These are phyloP conservation scores for Tridacna crocea DNA, from an alignment of 2,888 invertebrate species.

Conservation along the genomic window DNA sequence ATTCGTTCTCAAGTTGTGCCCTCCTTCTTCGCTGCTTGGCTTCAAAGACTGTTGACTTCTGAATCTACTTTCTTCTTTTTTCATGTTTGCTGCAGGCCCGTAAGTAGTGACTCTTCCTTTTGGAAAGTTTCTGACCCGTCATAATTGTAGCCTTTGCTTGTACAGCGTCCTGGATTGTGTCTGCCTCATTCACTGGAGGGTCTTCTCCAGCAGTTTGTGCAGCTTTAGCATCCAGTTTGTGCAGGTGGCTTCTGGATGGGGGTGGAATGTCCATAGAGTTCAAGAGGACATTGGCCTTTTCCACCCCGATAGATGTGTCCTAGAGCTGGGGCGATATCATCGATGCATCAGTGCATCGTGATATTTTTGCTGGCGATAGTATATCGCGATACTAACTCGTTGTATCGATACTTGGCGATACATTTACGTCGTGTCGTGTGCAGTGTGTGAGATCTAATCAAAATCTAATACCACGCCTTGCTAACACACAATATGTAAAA, in stretches of 20 bases:
- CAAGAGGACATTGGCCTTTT: not conserved
- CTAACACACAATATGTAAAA: too few relatives aligned
- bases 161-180: not conserved
- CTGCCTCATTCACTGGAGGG: too few relatives aligned
- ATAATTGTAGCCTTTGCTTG: constrained; percentile 10
- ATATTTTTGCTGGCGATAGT: too few relatives aligned
- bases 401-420: too few relatives aligned
- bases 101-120: not conserved
- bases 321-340: not conserved
- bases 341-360: too few relatives aligned
- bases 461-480: too few relatives aligned
- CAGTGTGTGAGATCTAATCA: not conserved
- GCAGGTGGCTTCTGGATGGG: not conserved
- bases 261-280: too few relatives aligned
- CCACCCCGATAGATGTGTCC: not conserved
- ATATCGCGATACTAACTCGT: too few relatives aligned
- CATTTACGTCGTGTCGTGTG: too few relatives aligned
- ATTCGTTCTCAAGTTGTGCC: not conserved
- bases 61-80: not conserved
- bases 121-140: too few relatives aligned
- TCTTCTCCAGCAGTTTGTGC: not conserved
- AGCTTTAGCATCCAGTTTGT: not conserved
- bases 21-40: too few relatives aligned
- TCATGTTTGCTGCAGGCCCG: not conserved
- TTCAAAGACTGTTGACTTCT: not conserved